Base-by-base conservation (phyloP, 2,888 invertebrate species). In the Mimachlamys varia region DNA sequence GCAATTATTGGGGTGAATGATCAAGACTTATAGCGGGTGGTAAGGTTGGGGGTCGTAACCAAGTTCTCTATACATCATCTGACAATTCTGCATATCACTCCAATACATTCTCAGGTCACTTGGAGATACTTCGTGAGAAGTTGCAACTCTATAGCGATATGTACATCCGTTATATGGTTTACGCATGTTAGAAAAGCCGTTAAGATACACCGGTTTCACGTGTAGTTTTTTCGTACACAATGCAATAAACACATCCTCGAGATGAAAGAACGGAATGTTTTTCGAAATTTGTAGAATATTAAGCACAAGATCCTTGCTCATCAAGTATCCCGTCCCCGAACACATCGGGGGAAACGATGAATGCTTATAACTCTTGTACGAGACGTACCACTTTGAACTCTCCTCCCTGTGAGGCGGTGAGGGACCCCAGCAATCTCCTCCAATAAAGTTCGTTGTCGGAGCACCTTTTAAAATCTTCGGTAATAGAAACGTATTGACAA, bases 171-270 rank as follows among this genome's bases (percentile, higher is more conserved):
- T 92, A 90, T 94, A 94, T 0, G 91, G 88, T 13, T 92, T 91
- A 15, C 90, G 50, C 88, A 93, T 88, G 88, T 95, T 94, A 88
- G 88, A 91, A 90, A 95, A 95, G 17, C 95, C 95, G 13, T 88
- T 44, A 7, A 95, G 76, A 37, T 92, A 89, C 0, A 93, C 62
- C 0, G 95, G 95, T 53, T 89, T 53, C 10, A 95, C 76, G 0
- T 93, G 92, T 1, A 94, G 76, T 88, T 93, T 92, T 76, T 94
- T 91, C 27, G 94, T 87, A 92, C 95, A 95, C 58, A 95, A 27
- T 2, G 95, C 94, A 0, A 95, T 90, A 88, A 95, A 95, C 0
- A 95, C 95, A 91, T 95, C 95, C 89, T 95, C 95, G 33, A 95
- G 88, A 89, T 95, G 93, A 89, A 95, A 95, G 90, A 94, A 95